These are phyloP conservation scores for Crossocerus cetratus DNA, from an alignment of 2,888 invertebrate genomes.

Conservation along the genomic window DNA sequence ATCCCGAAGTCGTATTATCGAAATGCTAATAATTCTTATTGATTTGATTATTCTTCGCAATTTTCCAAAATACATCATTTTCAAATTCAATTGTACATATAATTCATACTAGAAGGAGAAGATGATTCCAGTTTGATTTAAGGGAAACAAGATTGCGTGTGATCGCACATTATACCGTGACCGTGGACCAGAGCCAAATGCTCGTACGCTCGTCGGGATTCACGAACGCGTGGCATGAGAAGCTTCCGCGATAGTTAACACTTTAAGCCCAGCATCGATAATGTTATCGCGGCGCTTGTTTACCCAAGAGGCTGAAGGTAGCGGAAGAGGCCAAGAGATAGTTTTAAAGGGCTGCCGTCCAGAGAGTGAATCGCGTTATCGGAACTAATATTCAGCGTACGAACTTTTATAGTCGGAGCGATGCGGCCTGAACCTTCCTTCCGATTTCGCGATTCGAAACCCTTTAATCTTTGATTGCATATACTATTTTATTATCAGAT, in stretches of 20 bases:
- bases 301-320: slow-evolving; percentile 1
- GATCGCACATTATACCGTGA: too few species aligned
- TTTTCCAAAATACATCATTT: too few species aligned
- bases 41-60: too few species aligned
- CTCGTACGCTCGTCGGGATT: too few species aligned
- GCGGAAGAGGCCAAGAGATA: not conserved
- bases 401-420: not conserved
- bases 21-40: too few species aligned
- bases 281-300: not conserved
- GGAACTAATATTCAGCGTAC: not conserved
- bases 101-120: too few species aligned
- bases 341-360: not conserved
- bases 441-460: not conserved
- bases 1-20: too few species aligned
- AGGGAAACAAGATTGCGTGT: too few species aligned
- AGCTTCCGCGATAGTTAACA: not conserved
- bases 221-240: not conserved
- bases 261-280: not conserved
- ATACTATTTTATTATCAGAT: too few species aligned
- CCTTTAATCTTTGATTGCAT: not conserved
- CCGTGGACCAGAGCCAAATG: too few species aligned
- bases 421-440: not conserved
- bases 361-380: not conserved
- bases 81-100: too few species aligned
- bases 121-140: too few species aligned